These are phyloP conservation scores for Teleiodes luculella DNA, from an alignment of 2,888 invertebrate species.

Conservation along the genomic window DNA sequence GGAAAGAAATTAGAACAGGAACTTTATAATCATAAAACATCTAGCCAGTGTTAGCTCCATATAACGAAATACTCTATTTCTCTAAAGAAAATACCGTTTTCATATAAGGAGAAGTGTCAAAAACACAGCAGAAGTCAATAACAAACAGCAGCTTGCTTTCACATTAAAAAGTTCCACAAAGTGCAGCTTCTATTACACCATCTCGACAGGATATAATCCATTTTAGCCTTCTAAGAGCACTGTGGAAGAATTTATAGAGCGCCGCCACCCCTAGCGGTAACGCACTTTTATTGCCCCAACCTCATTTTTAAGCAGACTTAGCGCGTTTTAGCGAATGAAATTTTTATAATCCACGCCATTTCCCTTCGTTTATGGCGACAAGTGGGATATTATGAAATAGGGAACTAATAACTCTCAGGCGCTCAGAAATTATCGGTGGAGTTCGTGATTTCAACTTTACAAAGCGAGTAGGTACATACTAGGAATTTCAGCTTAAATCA, in stretches of 20 bases:
- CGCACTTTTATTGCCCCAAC: constrained; percentile 26
- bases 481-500: too few relatives aligned
- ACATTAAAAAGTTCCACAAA: background rate
- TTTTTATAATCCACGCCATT: constrained; percentile 19
- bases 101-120: background rate
- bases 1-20: too few relatives aligned
- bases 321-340: constrained; percentile 25
- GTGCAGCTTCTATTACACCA: background rate
- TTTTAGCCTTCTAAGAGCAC: background rate
- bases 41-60: too few relatives aligned
- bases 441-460: too few relatives aligned
- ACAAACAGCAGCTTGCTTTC: background rate
- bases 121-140: background rate
- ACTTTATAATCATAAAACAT: too few relatives aligned
- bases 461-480: too few relatives aligned
- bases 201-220: constrained; percentile 3
- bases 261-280: constrained; percentile 13
- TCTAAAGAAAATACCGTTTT: too few relatives aligned
- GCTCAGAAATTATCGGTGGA: background rate
- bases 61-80: too few relatives aligned
- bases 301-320: constrained; percentile 25
- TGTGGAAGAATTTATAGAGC: constrained; percentile 8
- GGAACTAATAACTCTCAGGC: background rate
- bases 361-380: constrained; percentile 7
- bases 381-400: background rate